phyloP scores from a whole-genome alignment of 2,888 invertebrate genomes.

The Epirrhoe tristata region DNA sequence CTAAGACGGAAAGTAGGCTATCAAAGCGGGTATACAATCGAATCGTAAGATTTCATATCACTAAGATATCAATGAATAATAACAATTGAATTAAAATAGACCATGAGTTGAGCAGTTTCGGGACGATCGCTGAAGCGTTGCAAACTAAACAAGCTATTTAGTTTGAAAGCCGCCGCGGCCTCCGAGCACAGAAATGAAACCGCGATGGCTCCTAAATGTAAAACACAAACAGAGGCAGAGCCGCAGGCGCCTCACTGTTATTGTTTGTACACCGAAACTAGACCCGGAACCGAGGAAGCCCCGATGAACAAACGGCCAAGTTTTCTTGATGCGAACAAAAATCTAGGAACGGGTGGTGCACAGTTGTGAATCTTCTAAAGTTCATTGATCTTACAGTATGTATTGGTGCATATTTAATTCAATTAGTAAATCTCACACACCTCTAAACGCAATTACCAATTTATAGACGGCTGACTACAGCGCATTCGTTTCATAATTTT shows the following conservation, averaged over 20 bases:
- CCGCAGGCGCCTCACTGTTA: constrained; percentile 73
- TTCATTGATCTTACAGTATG: background rate
- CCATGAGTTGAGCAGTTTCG: constrained; percentile 13
- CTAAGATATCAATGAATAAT: background rate
- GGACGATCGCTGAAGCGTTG: constrained; percentile 22
- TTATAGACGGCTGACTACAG: too few species aligned
- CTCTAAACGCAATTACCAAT: too few species aligned
- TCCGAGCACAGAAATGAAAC: constrained; percentile 62
- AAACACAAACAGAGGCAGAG: constrained; percentile 76
- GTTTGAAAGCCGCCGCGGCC: constrained; percentile 33
- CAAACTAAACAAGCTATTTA: constrained; percentile 45
- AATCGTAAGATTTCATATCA: too few species aligned
- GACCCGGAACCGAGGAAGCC: constrained; percentile 55
- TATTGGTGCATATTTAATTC: background rate
- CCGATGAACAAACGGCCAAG: constrained; percentile 53
- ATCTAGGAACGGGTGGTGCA: constrained; percentile 29
- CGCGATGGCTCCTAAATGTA: constrained; percentile 70
- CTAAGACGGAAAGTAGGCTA: too few species aligned
- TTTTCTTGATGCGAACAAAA: constrained; percentile 64
- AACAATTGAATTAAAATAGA: background rate
- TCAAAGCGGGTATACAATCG: too few species aligned
- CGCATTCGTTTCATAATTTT: too few species aligned
- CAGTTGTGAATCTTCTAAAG: background rate
- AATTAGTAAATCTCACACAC: too few species aligned
- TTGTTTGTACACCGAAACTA: constrained; percentile 80